Evolutionary conservation across 2,888 invertebrate species (phyloP).

Genomic region (Hedya salicella): DNA sequence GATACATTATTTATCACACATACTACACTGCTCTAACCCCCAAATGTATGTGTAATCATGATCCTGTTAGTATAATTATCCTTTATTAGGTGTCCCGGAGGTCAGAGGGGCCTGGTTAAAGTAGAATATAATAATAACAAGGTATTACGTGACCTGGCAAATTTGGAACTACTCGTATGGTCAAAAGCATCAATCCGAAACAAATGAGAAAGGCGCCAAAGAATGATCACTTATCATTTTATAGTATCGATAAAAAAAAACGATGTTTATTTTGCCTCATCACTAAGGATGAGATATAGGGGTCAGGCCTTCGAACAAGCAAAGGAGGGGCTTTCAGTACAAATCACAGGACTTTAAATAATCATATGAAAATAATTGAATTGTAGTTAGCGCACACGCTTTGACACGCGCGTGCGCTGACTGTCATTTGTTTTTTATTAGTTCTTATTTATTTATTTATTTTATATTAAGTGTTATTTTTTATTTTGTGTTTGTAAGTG

Average conservation of each 20-base stretch:
- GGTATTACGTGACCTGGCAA: too few relatives aligned
- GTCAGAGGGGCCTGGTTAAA: too few relatives aligned
- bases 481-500: conserved; percentile 45
- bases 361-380: conserved; percentile 72
- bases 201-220: too few relatives aligned
- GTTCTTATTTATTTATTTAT: conserved; percentile 46
- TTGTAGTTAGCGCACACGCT: conserved; percentile 67
- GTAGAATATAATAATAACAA: too few relatives aligned
- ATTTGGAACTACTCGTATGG: too few relatives aligned
- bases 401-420: conserved; percentile 58
- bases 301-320: conserved; percentile 77
- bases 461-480: conserved; percentile 32
- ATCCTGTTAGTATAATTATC: too few relatives aligned
- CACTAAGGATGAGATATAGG: conserved; percentile 70
- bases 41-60: too few relatives aligned
- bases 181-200: too few relatives aligned
- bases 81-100: too few relatives aligned
- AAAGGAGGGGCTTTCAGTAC: conserved; percentile 72
- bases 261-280: conserved; percentile 48
- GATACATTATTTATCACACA: too few relatives aligned
- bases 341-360: conserved; percentile 81
- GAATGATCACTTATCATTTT: too few relatives aligned
- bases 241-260: conserved; percentile 49
- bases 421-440: conserved; percentile 45
- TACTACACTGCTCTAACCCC: too few relatives aligned